Percentiles rank a stretch among this genome's conserved stretches.
phyloP scores from a whole-genome alignment of 2,797 vertebrate species.

The Knipowitschia caucasica region DNA sequence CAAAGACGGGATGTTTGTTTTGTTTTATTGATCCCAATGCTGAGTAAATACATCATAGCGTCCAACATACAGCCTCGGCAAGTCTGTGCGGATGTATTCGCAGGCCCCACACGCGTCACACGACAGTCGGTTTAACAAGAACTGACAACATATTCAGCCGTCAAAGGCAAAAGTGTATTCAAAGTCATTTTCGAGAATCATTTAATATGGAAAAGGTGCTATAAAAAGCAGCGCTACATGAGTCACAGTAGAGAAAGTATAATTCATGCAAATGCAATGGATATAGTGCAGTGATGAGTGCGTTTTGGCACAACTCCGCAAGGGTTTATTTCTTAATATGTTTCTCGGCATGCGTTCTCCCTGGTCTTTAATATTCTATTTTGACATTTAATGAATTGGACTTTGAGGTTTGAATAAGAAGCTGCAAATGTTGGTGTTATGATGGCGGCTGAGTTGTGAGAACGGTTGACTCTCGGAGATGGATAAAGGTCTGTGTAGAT shows the following conservation, averaged over 20 bases:
- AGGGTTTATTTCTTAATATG: conserved; percentile 2
- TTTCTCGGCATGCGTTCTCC: neutral
- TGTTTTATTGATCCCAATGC: conserved; percentile 39
- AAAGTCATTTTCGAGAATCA: conserved; percentile 4
- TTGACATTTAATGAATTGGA: neutral
- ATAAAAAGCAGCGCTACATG: conserved; percentile 11
- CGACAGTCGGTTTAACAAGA: neutral
- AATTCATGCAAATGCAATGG: conserved; percentile 26
- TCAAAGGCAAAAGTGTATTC: neutral
- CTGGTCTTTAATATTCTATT: neutral
- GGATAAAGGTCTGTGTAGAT: neutral
- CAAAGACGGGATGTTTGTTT: conserved; percentile 30
- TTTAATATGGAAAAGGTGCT: conserved; percentile 7
- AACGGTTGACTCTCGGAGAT: neutral
- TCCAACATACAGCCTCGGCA: conserved; percentile 7
- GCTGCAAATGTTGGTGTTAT: neutral
- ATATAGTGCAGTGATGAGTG: conserved; percentile 5
- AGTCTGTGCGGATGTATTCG: neutral
- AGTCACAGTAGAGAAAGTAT: conserved; percentile 8
- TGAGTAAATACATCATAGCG: conserved; percentile 28
- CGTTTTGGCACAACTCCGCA: conserved; percentile 1
- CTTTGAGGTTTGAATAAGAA: neutral
- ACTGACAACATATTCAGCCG: neutral
- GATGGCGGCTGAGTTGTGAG: neutral
- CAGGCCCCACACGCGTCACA: neutral